phyloP scores from a whole-genome alignment of 2,888 invertebrate species.

The Diloba caeruleocephala region DNA sequence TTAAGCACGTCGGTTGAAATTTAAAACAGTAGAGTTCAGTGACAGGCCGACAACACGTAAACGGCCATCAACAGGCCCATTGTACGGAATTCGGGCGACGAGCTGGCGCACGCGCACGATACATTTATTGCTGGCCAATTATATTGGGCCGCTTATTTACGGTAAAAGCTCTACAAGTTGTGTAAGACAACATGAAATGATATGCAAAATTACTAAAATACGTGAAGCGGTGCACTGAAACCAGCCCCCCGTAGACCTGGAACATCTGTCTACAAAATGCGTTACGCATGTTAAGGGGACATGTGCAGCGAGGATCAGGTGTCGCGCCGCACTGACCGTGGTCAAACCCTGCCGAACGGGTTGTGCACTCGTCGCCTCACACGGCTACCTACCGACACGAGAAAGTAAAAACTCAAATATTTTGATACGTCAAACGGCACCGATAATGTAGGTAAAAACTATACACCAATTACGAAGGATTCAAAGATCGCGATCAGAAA shows the following conservation, averaged over 20 bases:
- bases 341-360: conserved; percentile 78
- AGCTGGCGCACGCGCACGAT: conserved; percentile 67
- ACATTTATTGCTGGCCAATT: conserved; percentile 63
- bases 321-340: conserved; percentile 85
- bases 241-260: conserved; percentile 65
- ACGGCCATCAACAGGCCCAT: conserved; percentile 70
- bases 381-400: conserved; percentile 56
- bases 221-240: conserved; percentile 45
- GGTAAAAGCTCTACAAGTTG: conserved; percentile 23
- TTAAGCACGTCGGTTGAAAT: conserved; percentile 58
- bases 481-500: conserved; percentile 48
- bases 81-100: conserved; percentile 76
- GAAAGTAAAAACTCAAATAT: conserved; percentile 74
- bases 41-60: conserved; percentile 66
- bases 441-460: conserved; percentile 54
- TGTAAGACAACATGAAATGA: conserved; percentile 7
- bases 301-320: conserved; percentile 84
- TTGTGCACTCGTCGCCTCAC: conserved; percentile 68
- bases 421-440: conserved; percentile 60
- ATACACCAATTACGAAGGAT: conserved; percentile 51
- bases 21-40: conserved; percentile 70
- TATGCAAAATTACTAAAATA: conserved; percentile 34
- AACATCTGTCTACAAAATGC: conserved; percentile 74
- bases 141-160: conserved; percentile 58
- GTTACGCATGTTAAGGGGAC: conserved; percentile 64